phyloP scores from a whole-genome alignment of 2,113 vertebrate genomes.

The Danionella cerebrum region DNA sequence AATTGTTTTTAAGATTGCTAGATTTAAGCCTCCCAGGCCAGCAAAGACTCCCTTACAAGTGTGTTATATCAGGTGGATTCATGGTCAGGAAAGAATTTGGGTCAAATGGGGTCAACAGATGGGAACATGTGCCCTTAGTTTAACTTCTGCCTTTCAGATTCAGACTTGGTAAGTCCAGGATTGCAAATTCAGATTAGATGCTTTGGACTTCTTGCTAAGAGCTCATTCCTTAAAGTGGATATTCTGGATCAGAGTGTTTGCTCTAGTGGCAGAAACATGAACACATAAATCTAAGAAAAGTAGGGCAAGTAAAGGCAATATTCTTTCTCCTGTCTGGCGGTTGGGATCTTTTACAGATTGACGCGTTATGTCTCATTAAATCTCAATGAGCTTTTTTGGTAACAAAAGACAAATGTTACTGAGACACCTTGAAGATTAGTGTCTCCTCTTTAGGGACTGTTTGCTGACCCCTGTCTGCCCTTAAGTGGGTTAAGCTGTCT shows the following conservation, averaged over 20 bases:
- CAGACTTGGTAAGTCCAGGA: neutral
- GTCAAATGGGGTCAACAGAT: neutral
- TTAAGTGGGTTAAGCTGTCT: neutral
- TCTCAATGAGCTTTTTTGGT: neutral
- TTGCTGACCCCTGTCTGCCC: neutral
- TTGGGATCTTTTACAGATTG: neutral
- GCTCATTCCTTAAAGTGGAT: neutral
- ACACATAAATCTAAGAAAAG: neutral
- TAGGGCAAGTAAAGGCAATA: neutral
- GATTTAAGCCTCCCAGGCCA: too few species aligned
- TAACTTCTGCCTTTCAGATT: neutral
- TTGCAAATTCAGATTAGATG: neutral
- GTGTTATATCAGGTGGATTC: neutral
- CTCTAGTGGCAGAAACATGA: neutral
- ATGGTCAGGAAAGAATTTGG: neutral
- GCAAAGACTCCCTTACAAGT: too few species aligned
- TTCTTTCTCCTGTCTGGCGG: neutral
- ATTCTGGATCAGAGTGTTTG: neutral
- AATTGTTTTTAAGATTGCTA: too few species aligned
- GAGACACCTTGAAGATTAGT: neutral
- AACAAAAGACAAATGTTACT: neutral
- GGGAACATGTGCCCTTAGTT: neutral
- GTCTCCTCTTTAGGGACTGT: neutral
- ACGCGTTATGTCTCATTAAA: neutral
- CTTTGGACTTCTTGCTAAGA: neutral